These are phyloP conservation scores for Lasioglossum baleicum DNA, from an alignment of 1,140 invertebrate species.

Conservation along the genomic window DNA sequence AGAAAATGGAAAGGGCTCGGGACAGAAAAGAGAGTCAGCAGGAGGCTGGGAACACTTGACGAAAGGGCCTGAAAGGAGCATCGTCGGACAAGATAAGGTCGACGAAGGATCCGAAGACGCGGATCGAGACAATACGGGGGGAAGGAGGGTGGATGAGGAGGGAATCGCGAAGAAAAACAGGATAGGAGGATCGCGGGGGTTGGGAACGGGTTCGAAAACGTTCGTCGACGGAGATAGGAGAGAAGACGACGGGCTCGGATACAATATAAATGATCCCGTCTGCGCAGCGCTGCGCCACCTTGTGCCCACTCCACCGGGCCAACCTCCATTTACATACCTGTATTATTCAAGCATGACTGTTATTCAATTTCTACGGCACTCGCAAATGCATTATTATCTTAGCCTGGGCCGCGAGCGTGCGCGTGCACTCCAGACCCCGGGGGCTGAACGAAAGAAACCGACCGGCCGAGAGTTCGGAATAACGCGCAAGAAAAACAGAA, in stretches of 20 bases:
- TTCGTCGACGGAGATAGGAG: conserved; percentile 38
- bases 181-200: not conserved
- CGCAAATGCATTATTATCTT: conserved; percentile 77
- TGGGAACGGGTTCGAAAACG: conserved; percentile 7
- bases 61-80: not conserved
- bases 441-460: not conserved
- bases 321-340: conserved; percentile 76
- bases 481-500: conserved; percentile 14
- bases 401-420: conserved; percentile 32
- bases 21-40: too few relatives aligned
- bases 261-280: conserved; percentile 71
- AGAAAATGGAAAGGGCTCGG: not conserved
- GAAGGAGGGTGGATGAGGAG: not conserved
- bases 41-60: not conserved
- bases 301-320: conserved; percentile 25
- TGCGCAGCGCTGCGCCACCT: conserved; percentile 12
- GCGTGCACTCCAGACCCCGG: conserved; percentile 24
- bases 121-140: not conserved
- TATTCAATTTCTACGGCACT: conserved; percentile 78
- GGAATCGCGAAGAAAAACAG: not conserved
- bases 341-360: conserved; percentile 78
- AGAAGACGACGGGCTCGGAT: conserved; percentile 53
- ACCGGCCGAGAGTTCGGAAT: too few relatives aligned
- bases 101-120: not conserved
- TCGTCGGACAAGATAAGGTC: not conserved